Base-by-base conservation (phyloP, 2,888 invertebrate species). In the Drosophila lutescens region DNA sequence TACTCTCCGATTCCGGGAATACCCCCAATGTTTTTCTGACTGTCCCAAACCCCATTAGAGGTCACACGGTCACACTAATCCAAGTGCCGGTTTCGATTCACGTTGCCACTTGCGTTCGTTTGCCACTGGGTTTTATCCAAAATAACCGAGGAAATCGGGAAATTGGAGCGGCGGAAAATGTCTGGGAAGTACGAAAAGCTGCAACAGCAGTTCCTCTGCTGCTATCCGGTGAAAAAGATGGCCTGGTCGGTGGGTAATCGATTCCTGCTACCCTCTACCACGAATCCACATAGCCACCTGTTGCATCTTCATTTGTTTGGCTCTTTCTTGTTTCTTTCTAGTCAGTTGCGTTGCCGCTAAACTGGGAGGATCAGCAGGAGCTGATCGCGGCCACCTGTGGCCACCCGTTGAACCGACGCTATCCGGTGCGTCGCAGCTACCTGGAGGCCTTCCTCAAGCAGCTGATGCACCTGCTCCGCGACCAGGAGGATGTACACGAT, bases 381-480 rank as follows among this genome's bases (percentile, higher is more conserved):
- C 92, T 96, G 55, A 82, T 96, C 12, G 91, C 94, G 15, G 89
- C 91, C 49, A 96, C 96, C 12, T 91, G 95, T 10, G 91, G 93
- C 44, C 93, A 93, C 76, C 76, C 92, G 8, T 80, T 94, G 40
- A 91, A 95, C 66, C 90, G 93, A 80, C 92, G 93, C 69, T 94
- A 94, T 91, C 96, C 96, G 2, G 82, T 95, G 6, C 95, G 94
- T 77, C 88, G 91, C 44, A 92, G 93, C 40, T 96, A 96, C 89
- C 94, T 94, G 74, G 93, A 93, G 85, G 91, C 93, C 34, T 96
- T 96, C 91, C 91, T 96, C 12, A 96, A 95, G 89, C 92, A 92
- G 73, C 77, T 96, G 2, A 93, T 96, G 54, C 79, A 91, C n/a
- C 88, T 92, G 88, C 92, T 96, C 46, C 95, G 96, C 69, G 69